Evolutionary conservation across 2,113 vertebrate species (phyloP).

Genomic region (Python bivittatus): DNA sequence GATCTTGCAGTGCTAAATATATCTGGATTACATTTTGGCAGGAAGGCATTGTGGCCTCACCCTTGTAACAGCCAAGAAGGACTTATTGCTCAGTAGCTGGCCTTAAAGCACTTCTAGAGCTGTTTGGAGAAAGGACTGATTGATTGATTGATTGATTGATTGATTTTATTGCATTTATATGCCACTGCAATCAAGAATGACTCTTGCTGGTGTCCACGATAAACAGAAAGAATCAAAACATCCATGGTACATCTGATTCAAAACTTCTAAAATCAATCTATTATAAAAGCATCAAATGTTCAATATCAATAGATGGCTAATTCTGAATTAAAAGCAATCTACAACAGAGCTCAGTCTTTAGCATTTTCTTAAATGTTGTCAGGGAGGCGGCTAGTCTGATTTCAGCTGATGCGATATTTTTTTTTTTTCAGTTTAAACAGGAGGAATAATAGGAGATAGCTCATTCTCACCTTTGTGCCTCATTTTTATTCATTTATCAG

Average conservation of each 20-base stretch:
- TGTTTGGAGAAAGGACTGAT: conserved; percentile 26
- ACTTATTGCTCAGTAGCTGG: not conserved
- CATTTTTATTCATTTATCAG: too few relatives aligned
- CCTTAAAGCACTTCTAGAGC: conserved; percentile 43
- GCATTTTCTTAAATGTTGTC: too few relatives aligned
- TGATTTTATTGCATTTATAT: not conserved
- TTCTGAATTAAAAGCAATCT: too few relatives aligned
- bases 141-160: not conserved
- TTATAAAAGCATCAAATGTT: too few relatives aligned
- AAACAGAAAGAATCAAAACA: not conserved
- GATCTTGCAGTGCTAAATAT: conserved; percentile 37
- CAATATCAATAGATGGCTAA: too few relatives aligned
- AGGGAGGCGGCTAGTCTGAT: too few relatives aligned
- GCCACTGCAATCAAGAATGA: not conserved
- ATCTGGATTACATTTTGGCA: conserved; percentile 54
- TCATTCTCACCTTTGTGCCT: too few relatives aligned
- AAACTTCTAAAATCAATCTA: too few relatives aligned
- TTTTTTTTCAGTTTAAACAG: too few relatives aligned
- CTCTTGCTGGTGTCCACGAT: not conserved
- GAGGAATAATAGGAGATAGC: too few relatives aligned
- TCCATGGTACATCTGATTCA: not conserved
- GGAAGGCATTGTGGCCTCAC: conserved; percentile 22
- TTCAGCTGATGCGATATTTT: too few relatives aligned
- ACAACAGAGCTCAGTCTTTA: too few relatives aligned
- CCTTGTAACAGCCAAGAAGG: conserved; percentile 42